Percentiles rank a stretch among this genome's conserved stretches.
phyloP scores from a whole-genome alignment of 2,797 vertebrate species.

The Gallinago stenura region DNA sequence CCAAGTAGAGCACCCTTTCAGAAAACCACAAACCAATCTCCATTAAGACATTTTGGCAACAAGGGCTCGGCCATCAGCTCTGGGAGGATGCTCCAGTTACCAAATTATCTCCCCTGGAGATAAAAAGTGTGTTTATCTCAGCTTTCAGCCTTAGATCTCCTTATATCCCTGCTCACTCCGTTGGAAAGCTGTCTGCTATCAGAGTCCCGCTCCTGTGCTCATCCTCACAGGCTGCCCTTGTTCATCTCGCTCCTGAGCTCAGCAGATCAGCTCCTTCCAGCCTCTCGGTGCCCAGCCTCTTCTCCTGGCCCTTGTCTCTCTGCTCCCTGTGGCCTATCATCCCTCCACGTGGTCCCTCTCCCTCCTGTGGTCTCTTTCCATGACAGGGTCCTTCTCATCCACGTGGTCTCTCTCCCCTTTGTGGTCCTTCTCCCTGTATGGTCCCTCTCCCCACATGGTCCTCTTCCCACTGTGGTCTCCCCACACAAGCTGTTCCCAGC shows the following conservation, averaged over 20 bases:
- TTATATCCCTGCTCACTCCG: too few species aligned
- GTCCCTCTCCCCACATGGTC: neutral
- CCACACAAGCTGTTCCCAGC: too few species aligned
- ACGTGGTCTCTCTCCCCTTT: neutral
- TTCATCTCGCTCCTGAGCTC: too few species aligned
- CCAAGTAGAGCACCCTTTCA: neutral
- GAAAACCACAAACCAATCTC: neutral
- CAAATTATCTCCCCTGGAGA: neutral
- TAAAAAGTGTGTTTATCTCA: neutral
- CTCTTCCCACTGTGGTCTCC: neutral
- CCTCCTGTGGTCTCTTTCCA: neutral
- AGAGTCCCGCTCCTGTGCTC: neutral
- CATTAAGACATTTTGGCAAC: neutral
- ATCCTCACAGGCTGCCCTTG: neutral
- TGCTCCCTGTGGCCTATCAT: neutral
- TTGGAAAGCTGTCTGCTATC: neutral
- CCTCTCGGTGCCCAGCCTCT: rapidly evolving
- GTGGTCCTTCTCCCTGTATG: rapidly evolving
- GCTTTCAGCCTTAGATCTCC: neutral
- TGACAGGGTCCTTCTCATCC: too few species aligned
- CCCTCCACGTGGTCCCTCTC: neutral
- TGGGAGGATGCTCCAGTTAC: neutral
- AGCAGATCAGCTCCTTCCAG: neutral
- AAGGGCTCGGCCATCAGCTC: neutral
- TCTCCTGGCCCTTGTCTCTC: neutral